Conservation (phyloP, 2,888 invertebrate genomes). For the Pseudococcus viburni region DNA sequence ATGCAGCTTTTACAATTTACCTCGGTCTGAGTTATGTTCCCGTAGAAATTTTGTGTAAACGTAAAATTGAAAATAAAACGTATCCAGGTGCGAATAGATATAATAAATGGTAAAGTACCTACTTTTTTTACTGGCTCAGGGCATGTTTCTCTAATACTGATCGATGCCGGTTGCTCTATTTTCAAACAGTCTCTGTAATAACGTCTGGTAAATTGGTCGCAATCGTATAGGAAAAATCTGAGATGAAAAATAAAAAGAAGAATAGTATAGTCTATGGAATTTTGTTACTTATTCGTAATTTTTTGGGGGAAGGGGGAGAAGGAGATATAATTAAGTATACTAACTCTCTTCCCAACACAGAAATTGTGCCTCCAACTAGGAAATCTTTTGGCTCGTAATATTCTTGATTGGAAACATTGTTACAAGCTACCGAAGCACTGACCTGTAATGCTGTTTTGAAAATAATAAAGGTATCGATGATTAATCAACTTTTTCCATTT, state of each 20-base stretch:
- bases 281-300: no score
- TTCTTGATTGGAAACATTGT: conserved; percentile 71
- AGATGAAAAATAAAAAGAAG: conserved; percentile 54
- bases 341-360: conserved; percentile 77
- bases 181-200: conserved; percentile 76
- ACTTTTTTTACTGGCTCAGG: conserved; percentile 48
- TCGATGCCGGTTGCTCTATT: conserved; percentile 72
- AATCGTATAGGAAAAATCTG: conserved; percentile 82
- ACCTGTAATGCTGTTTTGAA: conserved; percentile 23
- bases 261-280: not conserved
- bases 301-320: no score
- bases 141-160: conserved; percentile 70
- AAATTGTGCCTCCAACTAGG: conserved; percentile 80
- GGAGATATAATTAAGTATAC: not conserved
- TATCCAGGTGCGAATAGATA: no score
- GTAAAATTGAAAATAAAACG: no score
- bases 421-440: not conserved
- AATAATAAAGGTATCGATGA: not conserved
- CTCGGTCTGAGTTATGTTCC: no score
- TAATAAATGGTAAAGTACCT: not conserved
- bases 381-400: conserved; percentile 87
- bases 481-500: no score
- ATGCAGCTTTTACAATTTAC: no score
- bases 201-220: conserved; percentile 84
- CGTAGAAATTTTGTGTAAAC: no score